Evolutionary conservation across 2,113 vertebrate genomes (phyloP).

Genomic region (Glaucomys volans): DNA sequence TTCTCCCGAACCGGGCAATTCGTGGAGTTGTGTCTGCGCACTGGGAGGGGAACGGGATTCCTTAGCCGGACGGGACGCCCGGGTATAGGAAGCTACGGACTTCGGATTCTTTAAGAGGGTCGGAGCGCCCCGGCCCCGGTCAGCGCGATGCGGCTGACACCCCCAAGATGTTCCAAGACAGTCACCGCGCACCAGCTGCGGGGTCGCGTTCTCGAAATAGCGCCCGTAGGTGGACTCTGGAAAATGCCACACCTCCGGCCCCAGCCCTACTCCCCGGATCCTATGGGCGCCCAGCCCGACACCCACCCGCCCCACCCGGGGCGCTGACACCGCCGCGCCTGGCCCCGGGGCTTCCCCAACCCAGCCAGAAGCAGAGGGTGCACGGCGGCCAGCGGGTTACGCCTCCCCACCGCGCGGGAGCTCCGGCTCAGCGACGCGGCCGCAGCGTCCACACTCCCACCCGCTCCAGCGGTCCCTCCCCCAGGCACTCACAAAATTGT

Average conservation of each 20-base stretch:
- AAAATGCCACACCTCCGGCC: background rate
- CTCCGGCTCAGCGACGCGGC: background rate
- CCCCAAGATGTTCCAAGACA: background rate
- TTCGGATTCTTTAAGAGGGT: background rate
- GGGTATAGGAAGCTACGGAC: background rate
- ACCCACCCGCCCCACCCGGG: background rate
- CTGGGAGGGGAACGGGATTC: background rate
- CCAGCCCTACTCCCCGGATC: background rate
- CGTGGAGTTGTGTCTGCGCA: slow-evolving; percentile 40
- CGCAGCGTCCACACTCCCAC: background rate
- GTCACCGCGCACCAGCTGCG: background rate
- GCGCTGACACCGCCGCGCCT: background rate
- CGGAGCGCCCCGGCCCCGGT: background rate
- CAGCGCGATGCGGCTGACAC: background rate
- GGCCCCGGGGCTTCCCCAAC: background rate
- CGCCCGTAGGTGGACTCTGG: background rate
- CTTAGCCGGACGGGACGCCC: background rate
- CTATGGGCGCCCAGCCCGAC: background rate
- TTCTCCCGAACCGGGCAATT: background rate
- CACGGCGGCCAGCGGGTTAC: background rate
- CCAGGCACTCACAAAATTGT: slow-evolving; percentile 94
- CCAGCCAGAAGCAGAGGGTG: background rate
- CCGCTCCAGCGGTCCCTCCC: slow-evolving; percentile 4
- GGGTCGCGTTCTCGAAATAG: background rate
- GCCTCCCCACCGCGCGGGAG: background rate